These are phyloP conservation scores for Catocala fraxini DNA, from an alignment of 2,888 invertebrate genomes.

Conservation along the genomic window DNA sequence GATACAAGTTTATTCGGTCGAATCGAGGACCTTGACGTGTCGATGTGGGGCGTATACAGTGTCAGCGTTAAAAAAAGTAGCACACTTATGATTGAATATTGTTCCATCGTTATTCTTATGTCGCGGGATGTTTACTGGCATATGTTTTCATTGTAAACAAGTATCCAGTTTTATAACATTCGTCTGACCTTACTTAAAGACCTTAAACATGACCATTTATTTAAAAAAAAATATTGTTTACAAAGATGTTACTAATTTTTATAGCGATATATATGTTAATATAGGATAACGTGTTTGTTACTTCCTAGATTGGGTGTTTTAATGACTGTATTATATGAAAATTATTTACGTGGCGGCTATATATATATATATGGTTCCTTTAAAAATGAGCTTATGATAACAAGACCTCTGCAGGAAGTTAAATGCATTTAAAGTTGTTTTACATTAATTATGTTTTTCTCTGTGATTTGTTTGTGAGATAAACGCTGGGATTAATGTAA, in stretches of 20 bases:
- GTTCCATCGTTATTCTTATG: constrained; percentile 60
- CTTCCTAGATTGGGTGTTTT: constrained; percentile 35
- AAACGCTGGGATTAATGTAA: neutral
- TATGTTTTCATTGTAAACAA: constrained; percentile 67
- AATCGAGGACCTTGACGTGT: constrained; percentile 36
- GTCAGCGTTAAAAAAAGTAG: constrained; percentile 49
- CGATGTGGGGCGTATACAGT: constrained; percentile 43
- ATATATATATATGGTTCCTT: constrained; percentile 28
- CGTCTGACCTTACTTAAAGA: constrained; percentile 75
- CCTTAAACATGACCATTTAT: constrained; percentile 56
- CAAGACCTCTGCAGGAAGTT: constrained; percentile 26
- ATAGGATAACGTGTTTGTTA: constrained; percentile 6
- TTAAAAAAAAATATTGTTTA: constrained; percentile 39
- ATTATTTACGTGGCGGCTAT: neutral
- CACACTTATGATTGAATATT: constrained; percentile 33
- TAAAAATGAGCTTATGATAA: constrained; percentile 28
- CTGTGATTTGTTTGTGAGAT: constrained; percentile 10
- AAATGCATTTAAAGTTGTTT: constrained; percentile 10
- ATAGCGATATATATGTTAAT: constrained; percentile 22
- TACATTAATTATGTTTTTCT: neutral
- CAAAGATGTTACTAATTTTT: constrained; percentile 32
- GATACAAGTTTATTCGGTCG: constrained; percentile 54
- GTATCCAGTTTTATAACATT: constrained; percentile 77
- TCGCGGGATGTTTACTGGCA: constrained; percentile 59
- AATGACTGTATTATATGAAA: constrained; percentile 7